A percentile compares a stretch with the other conserved stretches of the same genome.
These are phyloP conservation scores for Merluccius polli DNA, from an alignment of 2,797 vertebrate genomes.

Conservation along the genomic window DNA sequence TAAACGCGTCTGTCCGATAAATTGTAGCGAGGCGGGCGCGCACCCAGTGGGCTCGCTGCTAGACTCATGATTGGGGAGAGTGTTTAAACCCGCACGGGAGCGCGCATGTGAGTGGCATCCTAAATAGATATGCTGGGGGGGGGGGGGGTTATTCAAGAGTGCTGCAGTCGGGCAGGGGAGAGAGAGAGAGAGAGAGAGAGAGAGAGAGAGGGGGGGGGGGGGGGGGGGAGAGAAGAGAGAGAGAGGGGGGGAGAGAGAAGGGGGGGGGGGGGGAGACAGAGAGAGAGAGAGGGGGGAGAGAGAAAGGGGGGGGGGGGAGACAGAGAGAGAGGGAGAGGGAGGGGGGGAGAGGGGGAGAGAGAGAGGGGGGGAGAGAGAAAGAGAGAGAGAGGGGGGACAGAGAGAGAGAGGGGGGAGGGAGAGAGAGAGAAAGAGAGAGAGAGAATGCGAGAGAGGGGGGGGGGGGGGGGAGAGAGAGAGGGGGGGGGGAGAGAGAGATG, in stretches of 20 bases:
- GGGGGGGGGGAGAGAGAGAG: not conserved
- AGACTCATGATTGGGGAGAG: constrained; percentile 29
- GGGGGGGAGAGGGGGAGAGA: not conserved
- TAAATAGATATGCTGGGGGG: constrained; percentile 41
- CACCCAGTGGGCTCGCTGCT: constrained; percentile 15
- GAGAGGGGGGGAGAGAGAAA: not conserved
- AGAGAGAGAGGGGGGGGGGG: not conserved
- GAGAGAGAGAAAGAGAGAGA: constrained; percentile 4
- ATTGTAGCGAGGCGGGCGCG: not conserved
- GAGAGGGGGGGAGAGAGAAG: not conserved
- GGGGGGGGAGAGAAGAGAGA: not conserved
- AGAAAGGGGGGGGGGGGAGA: not conserved
- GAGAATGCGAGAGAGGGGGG: not conserved
- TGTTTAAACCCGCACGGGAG: constrained; percentile 29
- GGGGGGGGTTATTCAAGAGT: constrained; percentile 51
- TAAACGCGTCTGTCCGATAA: not conserved
- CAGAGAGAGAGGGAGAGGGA: not conserved
- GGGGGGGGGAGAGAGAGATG: not conserved
- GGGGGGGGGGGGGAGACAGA: not conserved
- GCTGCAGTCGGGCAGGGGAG: constrained; percentile 48
- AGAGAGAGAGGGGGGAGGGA: not conserved
- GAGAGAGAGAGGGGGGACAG: not conserved
- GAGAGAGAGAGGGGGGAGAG: not conserved
- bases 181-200: constrained; percentile 20
- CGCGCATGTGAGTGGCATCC: constrained; percentile 63